Base-by-base conservation (phyloP, 2,113 vertebrate species). In the Eptatretus burgeri region DNA sequence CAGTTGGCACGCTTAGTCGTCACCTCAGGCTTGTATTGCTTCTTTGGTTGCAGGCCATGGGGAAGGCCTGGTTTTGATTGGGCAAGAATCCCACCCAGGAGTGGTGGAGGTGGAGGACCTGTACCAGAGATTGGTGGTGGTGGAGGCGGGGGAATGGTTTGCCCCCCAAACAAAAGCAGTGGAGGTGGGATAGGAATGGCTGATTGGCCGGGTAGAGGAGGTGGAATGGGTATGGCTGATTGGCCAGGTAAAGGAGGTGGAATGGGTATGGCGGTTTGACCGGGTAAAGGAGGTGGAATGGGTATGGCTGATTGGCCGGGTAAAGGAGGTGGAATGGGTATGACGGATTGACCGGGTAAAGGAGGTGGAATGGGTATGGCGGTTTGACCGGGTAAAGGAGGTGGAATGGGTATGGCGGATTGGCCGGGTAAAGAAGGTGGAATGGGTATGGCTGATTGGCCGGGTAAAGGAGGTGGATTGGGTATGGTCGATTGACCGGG, bases 1-100 rank as follows among this genome's bases (percentile, higher is more conserved):
- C 56, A 60, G 56, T 60, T 60, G 56, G 56, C 56, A 60, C 56
- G 56, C 56, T 60, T 60, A 10, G 56, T 60, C n/a, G 56, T 17
- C n/a, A 60, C 19, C 19, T 60, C 56, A 60, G 56, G 56, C 56
- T 60, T 60, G 56, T 60, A 60, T 12, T 60, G n/a, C 56, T 60
- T 60, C 56, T 60, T 60, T 10, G 56, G 56, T 20, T 60, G 56
- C 9, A 60, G 56, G 56, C 56, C 56, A 60, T 17, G 19, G 56
- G 56, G 56, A n/a, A 60, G 56, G 56, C 56, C 12, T 20, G 56
- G 56, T 10, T 20, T n/a, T 20, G n/a, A 12, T 60, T 9, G n/a
- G 56, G 56, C 56, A 11, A 60, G 10, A 60, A 60, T 9, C n/a
- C 52, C 52, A n/a, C 52, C 56, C 56, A 17, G 56, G 56, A 17